These are phyloP conservation scores for Synodontis membranacea DNA, from an alignment of 2,113 vertebrate species.

Conservation along the genomic window DNA sequence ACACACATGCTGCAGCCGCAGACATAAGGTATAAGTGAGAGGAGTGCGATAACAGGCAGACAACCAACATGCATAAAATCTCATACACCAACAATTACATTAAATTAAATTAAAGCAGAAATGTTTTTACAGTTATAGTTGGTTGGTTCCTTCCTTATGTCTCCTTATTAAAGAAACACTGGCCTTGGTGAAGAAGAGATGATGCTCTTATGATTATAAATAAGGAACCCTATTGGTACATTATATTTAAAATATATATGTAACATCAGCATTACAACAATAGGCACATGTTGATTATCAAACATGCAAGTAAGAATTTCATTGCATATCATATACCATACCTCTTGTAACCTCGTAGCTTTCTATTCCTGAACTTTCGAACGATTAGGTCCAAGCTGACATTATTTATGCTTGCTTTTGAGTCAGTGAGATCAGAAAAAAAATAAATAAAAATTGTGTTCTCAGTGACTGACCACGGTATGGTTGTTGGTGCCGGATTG, in stretches of 20 bases:
- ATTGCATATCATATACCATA: background rate
- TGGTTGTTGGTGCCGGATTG: background rate
- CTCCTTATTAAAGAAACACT: background rate
- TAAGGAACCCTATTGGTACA: background rate
- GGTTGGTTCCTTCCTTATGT: background rate
- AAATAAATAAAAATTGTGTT: too few species aligned
- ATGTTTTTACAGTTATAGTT: background rate
- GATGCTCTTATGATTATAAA: background rate
- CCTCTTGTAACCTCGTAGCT: background rate
- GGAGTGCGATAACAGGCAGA: conserved; percentile 9
- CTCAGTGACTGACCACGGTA: background rate
- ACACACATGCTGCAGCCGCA: background rate
- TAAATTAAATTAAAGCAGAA: too few species aligned
- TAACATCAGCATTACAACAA: background rate
- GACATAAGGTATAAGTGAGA: conserved; percentile 25
- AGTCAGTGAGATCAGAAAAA: background rate
- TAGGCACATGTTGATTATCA: background rate
- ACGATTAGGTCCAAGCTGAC: background rate
- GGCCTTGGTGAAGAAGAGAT: background rate
- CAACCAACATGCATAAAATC: background rate
- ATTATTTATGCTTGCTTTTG: background rate
- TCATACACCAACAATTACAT: background rate
- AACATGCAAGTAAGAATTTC: background rate
- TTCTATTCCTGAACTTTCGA: background rate
- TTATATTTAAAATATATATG: background rate